A percentile compares a stretch with the other conserved stretches of the same genome.
Evolutionary conservation across 1,140 invertebrate genomes (phyloP).

Genomic region (Drosophila pectinifera): DNA sequence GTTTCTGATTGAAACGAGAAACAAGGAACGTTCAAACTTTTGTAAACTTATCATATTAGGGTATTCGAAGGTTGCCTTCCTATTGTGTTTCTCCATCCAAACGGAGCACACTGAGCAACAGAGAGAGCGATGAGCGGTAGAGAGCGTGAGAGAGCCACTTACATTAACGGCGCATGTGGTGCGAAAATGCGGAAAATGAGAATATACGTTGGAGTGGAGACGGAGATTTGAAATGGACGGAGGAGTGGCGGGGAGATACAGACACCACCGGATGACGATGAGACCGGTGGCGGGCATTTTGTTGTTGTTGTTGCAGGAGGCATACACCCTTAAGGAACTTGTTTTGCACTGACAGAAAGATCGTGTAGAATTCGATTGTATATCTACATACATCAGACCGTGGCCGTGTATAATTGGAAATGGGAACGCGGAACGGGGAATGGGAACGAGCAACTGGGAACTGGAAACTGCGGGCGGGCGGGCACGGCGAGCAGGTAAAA

Average conservation of each 20-base stretch:
- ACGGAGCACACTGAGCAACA: constrained; percentile 26
- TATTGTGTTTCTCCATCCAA: neutral
- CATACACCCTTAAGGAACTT: constrained; percentile 75
- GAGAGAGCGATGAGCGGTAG: constrained; percentile 16
- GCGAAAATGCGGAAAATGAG: constrained; percentile 62
- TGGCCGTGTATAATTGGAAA: constrained; percentile 47
- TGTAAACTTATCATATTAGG: neutral
- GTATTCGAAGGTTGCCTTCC: neutral
- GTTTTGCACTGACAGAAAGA: constrained; percentile 75
- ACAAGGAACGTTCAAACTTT: neutral
- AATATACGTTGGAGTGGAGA: constrained; percentile 21
- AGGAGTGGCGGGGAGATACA: neutral
- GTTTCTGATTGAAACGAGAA: no score
- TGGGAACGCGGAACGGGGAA: constrained; percentile 1
- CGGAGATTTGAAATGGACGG: constrained; percentile 8
- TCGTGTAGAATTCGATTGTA: constrained; percentile 43
- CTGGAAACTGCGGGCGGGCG: constrained; percentile 27
- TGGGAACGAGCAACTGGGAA: constrained; percentile 35
- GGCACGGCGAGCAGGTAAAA: constrained; percentile 46
- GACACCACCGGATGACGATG: constrained; percentile 28
- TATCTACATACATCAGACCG: neutral
- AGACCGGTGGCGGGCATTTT: constrained; percentile 50
- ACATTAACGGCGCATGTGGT: constrained; percentile 73
- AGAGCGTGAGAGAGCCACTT: constrained; percentile 41
- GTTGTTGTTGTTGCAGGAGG: constrained; percentile 24